Evolutionary conservation across 2,888 invertebrate genomes (phyloP), one percentile per base, ranked within the genome.

Genomic region (Pyrochroa serraticornis): DNA sequence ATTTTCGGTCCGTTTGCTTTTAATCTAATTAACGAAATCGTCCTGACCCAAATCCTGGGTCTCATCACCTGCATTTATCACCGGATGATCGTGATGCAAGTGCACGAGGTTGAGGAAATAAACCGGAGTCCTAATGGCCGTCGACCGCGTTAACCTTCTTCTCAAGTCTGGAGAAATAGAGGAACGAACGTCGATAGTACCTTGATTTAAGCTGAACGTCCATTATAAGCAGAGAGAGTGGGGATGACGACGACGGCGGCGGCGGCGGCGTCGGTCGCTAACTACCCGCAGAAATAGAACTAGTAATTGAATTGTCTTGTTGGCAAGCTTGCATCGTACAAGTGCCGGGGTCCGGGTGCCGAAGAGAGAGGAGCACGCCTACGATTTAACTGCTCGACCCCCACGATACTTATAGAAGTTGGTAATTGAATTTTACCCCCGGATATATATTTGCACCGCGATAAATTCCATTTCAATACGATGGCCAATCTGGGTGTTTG

Each of bases 261-360:
- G 42, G 35, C 46, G 41, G 35, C 30, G 34, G 42, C 48, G 12
- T 10, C 30, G 12, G 39, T 61, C 71, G 69, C 72, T 73, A 75
- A 77, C 75, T 74, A 75, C 73, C 75, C 74, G 68, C 75, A 76
- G 75, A 76, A 77, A 75, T 77, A 77, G 73, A 76, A 72, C 75
- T 71, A 69, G 76, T 79, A 79, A 79, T 79, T 79, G 79, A 79
- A 79, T 79, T 79, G 79, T 79, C 79, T 78, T 79, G 78, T 78
- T 77, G 77, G 75, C 75, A 69, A 70, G 70, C 69, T 63, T 66
- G 69, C 63, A 47, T 45, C 51, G 56, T 60, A 67, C 70, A 69
- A 70, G 71, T 70, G 67, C 65, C 64, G 64, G 53, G 62, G 66
- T 58, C 22, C 22, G 22, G 22, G 22, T 22, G 22, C 22, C 22